Base-by-base conservation (phyloP, 2,888 invertebrate species). In the Eueremaeus valkanovi region DNA sequence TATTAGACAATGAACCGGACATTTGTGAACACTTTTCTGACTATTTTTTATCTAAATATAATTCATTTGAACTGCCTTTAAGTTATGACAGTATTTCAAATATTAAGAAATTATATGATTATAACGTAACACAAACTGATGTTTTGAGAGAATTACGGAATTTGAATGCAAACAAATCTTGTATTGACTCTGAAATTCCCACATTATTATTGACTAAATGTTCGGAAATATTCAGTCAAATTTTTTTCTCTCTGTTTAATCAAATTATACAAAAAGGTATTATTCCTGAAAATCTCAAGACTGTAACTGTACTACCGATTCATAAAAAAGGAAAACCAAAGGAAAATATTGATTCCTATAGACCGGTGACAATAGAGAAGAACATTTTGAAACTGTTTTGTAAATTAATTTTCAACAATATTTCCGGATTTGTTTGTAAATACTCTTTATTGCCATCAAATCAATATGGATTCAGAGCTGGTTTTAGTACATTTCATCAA, bases 21-120 rank as follows among this genome's bases (percentile, higher is more conserved):
- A 66, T 66, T 21, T 66, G 36, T 66, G 66, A 66, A 66, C 9
- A 1, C n/a, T 66, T 66, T 66, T 33, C 66, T n/a, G 11, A 66
- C 6, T 3, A 3, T 31, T 66, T 66, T 36, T 21, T 3, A 66
- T 21, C 16, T 1, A 66, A 66, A n/a, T 36, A n/a, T n/a, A 66
- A 6, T 36, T 6, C 2, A 66, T 16, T 66, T 11, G 8, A n/a
- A 21, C 3, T 1, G 11, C 36, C 66, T 8, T n/a, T 1, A 21
- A 2, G 36, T 36, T 66, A 36, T 36, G 1, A 36, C 36, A 13
- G 21, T 16, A 36, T 27, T 66, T 33, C n/a, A 21, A 36, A 36
- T 21, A 36, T n/a, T n/a, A 36, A 13, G 3, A 36, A 29, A 16
- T 66, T 61, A 61, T 36, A 16, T 66, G 6, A 66, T 8, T 66